A percentile compares a stretch with the other conserved stretches of the same genome.
Evolutionary conservation across 2,113 vertebrate species (phyloP).

Genomic region (Triplophysa rosa): DNA sequence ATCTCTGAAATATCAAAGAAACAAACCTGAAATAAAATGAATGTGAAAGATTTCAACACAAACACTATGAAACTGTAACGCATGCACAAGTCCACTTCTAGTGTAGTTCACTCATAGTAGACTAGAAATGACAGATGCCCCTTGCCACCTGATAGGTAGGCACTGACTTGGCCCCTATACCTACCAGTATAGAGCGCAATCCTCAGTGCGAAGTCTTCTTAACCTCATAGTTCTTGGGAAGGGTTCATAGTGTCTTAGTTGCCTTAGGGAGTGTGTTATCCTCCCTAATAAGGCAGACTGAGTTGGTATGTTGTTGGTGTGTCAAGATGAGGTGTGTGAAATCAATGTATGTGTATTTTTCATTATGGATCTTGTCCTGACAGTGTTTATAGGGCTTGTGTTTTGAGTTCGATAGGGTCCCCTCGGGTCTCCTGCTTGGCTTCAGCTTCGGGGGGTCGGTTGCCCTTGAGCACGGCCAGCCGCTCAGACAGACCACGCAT

Average conservation of each 20-base stretch:
- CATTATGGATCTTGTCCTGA: constrained; percentile 55
- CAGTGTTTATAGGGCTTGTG: constrained; percentile 83
- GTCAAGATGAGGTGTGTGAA: constrained; percentile 45
- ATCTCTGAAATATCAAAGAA: constrained; percentile 62
- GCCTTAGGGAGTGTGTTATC: constrained; percentile 8
- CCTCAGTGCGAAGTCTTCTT: constrained; percentile 64
- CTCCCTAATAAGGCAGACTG: not conserved
- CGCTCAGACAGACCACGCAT: constrained; percentile 85
- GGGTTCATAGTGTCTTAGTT: constrained; percentile 27
- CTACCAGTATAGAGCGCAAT: constrained; percentile 56
- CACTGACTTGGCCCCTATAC: constrained; percentile 55
- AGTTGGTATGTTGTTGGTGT: constrained; percentile 36
- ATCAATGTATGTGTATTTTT: constrained; percentile 37
- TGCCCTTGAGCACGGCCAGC: constrained; percentile 87
- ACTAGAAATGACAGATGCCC: constrained; percentile 64
- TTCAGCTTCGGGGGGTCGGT: constrained; percentile 72
- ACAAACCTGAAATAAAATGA: constrained; percentile 51
- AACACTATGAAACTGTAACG: constrained; percentile 66
- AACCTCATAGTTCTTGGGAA: constrained; percentile 61
- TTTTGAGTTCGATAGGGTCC: constrained; percentile 90
- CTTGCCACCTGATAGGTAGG: constrained; percentile 60
- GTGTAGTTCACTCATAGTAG: constrained; percentile 74
- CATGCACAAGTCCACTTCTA: constrained; percentile 73
- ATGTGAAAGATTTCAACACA: constrained; percentile 61
- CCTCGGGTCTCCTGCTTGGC: constrained; percentile 79